Evolutionary conservation across 2,113 vertebrate genomes (phyloP).

Genomic region (Pardalotus punctatus): DNA sequence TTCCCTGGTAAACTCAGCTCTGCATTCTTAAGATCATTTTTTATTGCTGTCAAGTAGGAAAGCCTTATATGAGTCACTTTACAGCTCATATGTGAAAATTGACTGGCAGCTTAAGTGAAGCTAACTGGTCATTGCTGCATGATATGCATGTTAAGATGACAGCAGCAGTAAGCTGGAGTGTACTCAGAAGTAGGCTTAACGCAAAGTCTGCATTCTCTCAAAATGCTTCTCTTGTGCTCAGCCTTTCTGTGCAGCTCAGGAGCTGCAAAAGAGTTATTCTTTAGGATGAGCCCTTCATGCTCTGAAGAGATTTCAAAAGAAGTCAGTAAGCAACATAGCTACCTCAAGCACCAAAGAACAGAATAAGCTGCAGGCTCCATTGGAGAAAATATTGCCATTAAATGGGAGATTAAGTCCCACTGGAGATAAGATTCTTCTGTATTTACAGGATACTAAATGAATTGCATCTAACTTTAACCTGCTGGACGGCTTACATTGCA

Average conservation of each 20-base stretch:
- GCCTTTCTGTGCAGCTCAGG: neutral
- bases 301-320: neutral
- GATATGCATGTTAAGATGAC: neutral
- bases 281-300: neutral
- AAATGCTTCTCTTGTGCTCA: neutral
- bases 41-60: neutral
- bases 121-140: neutral
- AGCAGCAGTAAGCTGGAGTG: neutral
- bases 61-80: neutral
- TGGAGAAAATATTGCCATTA: neutral
- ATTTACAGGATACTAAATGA: neutral
- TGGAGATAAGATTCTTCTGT: neutral
- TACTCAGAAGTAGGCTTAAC: neutral
- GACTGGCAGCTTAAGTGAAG: neutral
- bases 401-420: neutral
- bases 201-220: neutral
- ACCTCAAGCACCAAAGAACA: neutral
- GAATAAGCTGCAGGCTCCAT: too few relatives aligned
- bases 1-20: neutral
- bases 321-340: neutral
- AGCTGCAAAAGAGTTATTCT: neutral
- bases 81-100: neutral
- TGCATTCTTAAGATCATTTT: neutral
- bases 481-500: neutral
- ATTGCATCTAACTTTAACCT: neutral